Evolutionary conservation across 2,113 vertebrate genomes (phyloP).

Genomic region (Oophaga pumilio): DNA sequence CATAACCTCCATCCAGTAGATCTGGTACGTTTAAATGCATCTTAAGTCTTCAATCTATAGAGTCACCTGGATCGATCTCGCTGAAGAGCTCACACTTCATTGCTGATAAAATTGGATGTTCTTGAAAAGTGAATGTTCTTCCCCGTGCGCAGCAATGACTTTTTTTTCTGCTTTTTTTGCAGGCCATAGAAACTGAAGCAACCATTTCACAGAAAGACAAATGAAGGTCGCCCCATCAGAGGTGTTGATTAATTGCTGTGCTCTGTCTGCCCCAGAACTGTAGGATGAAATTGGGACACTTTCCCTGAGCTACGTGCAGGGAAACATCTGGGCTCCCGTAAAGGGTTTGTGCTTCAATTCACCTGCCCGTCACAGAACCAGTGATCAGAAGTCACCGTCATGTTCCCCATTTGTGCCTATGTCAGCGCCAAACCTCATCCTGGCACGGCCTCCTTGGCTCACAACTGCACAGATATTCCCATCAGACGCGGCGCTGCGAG

Average conservation of each 20-base stretch:
- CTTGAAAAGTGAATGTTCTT: neutral
- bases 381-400: neutral
- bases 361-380: conserved; percentile 13
- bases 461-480: conserved; percentile 7
- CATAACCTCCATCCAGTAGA: too few relatives aligned
- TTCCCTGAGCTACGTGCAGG: conserved; percentile 63
- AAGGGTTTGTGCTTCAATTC: neutral
- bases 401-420: neutral
- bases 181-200: conserved; percentile 67
- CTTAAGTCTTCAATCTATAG: neutral
- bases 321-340: conserved; percentile 46
- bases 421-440: neutral
- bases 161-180: conserved; percentile 49
- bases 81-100: neutral
- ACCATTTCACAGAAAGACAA: conserved; percentile 67
- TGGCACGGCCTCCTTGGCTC: neutral
- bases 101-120: neutral
- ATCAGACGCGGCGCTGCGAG: neutral
- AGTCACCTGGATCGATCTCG: neutral
- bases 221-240: conserved; percentile 70
- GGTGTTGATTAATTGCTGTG: conserved; percentile 71
- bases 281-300: conserved; percentile 63
- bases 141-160: neutral
- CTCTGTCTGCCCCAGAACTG: conserved; percentile 65
- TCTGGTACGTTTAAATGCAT: too few relatives aligned